Conservation (phyloP, 2,113 vertebrate species). For the Clarias batrachus region DNA sequence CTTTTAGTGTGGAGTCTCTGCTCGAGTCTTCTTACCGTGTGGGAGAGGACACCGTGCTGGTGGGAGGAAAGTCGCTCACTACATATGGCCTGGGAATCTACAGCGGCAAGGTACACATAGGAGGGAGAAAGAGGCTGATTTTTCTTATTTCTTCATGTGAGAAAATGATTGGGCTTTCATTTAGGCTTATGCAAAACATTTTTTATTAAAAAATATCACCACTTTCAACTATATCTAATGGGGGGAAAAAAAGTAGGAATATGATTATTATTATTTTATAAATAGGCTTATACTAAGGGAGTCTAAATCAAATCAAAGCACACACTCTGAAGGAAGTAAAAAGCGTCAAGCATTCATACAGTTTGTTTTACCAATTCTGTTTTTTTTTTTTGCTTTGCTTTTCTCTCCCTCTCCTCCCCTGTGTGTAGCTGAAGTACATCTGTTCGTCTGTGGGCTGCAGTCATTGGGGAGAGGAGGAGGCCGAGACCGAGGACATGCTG, state of each 20-base stretch:
- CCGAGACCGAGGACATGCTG: constrained; percentile 84
- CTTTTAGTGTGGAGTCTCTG: constrained; percentile 95
- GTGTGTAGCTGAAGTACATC: constrained; percentile 86
- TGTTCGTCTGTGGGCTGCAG: constrained; percentile 93
- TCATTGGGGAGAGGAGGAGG: constrained; percentile 83
- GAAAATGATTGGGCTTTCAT: neutral
- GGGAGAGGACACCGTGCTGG: constrained; percentile 92
- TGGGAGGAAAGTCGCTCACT: constrained; percentile 93
- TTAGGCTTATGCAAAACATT: neutral
- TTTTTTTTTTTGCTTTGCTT: neutral
- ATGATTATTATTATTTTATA: too few relatives aligned
- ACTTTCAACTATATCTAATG: neutral
- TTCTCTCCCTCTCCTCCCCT: neutral
- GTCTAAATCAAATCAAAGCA: neutral
- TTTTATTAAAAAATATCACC: neutral
- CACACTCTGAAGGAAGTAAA: neutral
- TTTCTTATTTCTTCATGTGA: neutral
- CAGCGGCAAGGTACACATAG: constrained; percentile 84
- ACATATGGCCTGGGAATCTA: constrained; percentile 90
- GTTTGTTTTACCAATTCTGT: neutral
- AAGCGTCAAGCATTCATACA: neutral
- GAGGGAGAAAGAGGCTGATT: neutral
- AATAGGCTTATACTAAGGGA: neutral
- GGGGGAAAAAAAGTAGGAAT: neutral
- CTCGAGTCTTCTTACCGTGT: constrained; percentile 94